Conservation (phyloP, 2,113 vertebrate species). For the Pluvianellus socialis region DNA sequence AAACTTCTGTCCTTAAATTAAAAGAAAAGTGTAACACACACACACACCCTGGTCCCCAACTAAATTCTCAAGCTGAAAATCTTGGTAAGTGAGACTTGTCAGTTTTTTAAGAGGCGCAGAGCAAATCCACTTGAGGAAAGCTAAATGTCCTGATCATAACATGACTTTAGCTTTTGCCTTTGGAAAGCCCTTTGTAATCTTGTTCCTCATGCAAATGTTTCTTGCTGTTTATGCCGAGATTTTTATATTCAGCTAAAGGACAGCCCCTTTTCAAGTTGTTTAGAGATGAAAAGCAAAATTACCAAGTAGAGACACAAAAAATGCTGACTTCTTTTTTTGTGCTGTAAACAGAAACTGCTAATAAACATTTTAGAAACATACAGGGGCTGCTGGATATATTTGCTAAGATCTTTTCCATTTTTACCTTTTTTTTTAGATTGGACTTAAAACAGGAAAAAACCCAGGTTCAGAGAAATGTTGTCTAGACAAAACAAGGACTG, state of each 20-base stretch:
- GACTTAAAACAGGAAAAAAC: not conserved
- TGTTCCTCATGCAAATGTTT: not conserved
- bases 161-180: not conserved
- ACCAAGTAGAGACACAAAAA: not conserved
- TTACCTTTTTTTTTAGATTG: not conserved
- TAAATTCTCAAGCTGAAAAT: not conserved
- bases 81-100: no score
- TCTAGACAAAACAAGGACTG: not conserved
- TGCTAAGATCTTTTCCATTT: not conserved
- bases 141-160: accelerated
- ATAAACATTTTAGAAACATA: not conserved
- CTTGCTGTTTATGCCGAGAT: not conserved
- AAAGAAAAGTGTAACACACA: not conserved
- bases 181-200: not conserved
- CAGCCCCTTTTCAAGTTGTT: not conserved
- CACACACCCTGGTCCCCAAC: not conserved
- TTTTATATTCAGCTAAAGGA: not conserved
- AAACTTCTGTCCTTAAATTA: not conserved
- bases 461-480: not conserved
- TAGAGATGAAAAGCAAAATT: not conserved
- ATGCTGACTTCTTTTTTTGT: not conserved
- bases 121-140: not conserved
- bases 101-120: not conserved
- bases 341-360: not conserved
- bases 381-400: not conserved